These are phyloP conservation scores for Hirtodrosophila duncani DNA, from an alignment of 2,888 invertebrate species.

Conservation along the genomic window DNA sequence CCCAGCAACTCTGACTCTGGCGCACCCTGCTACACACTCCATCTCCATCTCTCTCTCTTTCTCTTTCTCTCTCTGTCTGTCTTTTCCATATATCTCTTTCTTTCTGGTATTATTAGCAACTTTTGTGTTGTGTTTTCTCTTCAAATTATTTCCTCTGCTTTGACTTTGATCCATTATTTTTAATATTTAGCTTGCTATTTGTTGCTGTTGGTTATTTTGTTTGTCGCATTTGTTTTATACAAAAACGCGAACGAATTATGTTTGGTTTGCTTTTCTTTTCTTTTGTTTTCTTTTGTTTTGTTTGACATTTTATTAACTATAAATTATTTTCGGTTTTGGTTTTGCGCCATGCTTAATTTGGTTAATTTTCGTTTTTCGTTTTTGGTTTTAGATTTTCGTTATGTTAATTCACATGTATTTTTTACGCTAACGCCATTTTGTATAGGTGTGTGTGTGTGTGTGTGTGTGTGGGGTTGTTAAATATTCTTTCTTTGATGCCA, in stretches of 20 bases:
- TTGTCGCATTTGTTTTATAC: constrained; percentile 63
- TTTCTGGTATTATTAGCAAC: constrained; percentile 4
- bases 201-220: constrained; percentile 23
- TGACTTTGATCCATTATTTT: constrained; percentile 51
- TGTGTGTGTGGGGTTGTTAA: constrained; percentile 19
- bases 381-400: constrained; percentile 60
- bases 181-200: constrained; percentile 54
- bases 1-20: constrained; percentile 12
- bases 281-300: constrained; percentile 19
- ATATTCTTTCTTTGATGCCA: constrained; percentile 26
- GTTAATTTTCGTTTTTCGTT: constrained; percentile 56
- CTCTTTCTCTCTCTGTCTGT: neutral
- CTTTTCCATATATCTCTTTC: constrained; percentile 2
- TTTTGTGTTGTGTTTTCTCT: constrained; percentile 11
- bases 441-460: constrained; percentile 30
- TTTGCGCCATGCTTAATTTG: constrained; percentile 56
- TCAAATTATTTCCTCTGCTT: constrained; percentile 14
- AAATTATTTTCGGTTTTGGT: constrained; percentile 48
- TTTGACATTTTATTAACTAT: constrained; percentile 59
- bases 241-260: constrained; percentile 62
- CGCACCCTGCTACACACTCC: too few relatives aligned
- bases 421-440: constrained; percentile 45
- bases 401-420: constrained; percentile 55
- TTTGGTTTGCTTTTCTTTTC: too few relatives aligned
- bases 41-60: constrained; percentile 2